Percentiles rank a stretch among this genome's conserved stretches.
Conservation (phyloP, 2,797 vertebrate genomes). For the Amniataba percoides region DNA sequence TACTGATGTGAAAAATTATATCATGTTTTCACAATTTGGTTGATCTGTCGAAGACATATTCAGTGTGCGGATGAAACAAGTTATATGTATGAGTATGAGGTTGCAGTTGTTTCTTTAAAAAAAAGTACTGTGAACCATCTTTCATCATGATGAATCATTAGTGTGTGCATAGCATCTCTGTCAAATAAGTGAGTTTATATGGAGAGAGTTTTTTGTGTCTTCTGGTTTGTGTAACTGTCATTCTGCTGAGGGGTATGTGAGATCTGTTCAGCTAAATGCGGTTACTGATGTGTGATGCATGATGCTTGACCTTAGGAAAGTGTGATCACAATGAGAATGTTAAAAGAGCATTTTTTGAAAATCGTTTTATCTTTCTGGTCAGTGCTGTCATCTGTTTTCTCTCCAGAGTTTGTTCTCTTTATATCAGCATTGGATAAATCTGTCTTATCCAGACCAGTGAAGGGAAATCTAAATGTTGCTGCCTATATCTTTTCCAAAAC, state of each 20-base stretch:
- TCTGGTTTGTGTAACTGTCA: constrained; percentile 31
- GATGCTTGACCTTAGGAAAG: constrained; percentile 45
- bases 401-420: constrained; percentile 36
- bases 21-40: constrained; percentile 35
- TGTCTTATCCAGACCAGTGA: constrained; percentile 36
- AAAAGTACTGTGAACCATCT: background rate
- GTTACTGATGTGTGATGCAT: constrained; percentile 30
- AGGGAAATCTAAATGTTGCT: constrained; percentile 34
- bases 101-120: constrained; percentile 26
- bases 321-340: constrained; percentile 35
- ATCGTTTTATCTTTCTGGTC: constrained; percentile 36
- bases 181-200: constrained; percentile 2
- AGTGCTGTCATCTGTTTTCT: constrained; percentile 51
- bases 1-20: constrained; percentile 24
- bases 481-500: constrained; percentile 30
- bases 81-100: constrained; percentile 12
- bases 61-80: constrained; percentile 1
- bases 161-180: constrained; percentile 21
- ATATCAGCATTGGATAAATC: constrained; percentile 46
- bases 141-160: constrained; percentile 26
- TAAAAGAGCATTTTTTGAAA: constrained; percentile 23
- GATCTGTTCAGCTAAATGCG: constrained; percentile 33
- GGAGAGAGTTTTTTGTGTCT: constrained; percentile 7
- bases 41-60: constrained; percentile 28
- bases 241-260: constrained; percentile 29